Evolutionary conservation across 1,140 invertebrate species (phyloP).

Genomic region (Coptotermes formosanus): DNA sequence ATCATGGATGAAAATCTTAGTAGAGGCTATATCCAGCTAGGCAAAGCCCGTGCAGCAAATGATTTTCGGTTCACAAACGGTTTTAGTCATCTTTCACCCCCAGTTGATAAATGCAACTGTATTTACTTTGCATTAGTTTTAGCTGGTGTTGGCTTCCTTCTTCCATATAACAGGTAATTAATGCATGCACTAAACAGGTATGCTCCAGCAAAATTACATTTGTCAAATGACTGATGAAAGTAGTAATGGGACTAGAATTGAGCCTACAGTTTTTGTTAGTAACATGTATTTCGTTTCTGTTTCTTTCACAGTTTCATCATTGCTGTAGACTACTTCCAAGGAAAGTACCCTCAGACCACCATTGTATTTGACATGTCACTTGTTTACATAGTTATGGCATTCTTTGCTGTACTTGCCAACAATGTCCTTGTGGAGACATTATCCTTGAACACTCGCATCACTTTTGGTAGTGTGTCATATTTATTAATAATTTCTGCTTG

Average conservation of each 20-base stretch:
- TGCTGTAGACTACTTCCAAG: conserved; percentile 86
- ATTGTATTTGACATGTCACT: conserved; percentile 91
- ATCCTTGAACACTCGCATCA: conserved; percentile 77
- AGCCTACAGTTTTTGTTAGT: neutral
- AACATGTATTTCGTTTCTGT: conserved; percentile 28
- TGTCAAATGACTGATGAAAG: neutral
- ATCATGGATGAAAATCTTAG: conserved; percentile 66
- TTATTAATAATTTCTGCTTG: conserved; percentile 8
- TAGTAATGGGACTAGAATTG: neutral
- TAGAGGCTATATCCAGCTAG: conserved; percentile 63
- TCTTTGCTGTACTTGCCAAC: conserved; percentile 80
- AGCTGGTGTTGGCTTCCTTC: conserved; percentile 84
- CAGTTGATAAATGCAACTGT: conserved; percentile 71
- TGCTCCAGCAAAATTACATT: neutral
- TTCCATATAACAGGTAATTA: conserved; percentile 87
- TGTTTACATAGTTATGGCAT: conserved; percentile 84
- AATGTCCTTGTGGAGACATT: conserved; percentile 83
- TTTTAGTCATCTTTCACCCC: conserved; percentile 60
- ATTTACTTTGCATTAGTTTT: conserved; percentile 79
- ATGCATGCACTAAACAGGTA: neutral
- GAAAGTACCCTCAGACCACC: conserved; percentile 74
- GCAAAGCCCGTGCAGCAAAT: conserved; percentile 53
- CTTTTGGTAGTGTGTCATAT: conserved; percentile 64
- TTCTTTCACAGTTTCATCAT: conserved; percentile 73
- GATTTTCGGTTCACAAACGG: conserved; percentile 55